phyloP scores from a whole-genome alignment of 2,113 vertebrate species.

The Microtus ochrogaster region DNA sequence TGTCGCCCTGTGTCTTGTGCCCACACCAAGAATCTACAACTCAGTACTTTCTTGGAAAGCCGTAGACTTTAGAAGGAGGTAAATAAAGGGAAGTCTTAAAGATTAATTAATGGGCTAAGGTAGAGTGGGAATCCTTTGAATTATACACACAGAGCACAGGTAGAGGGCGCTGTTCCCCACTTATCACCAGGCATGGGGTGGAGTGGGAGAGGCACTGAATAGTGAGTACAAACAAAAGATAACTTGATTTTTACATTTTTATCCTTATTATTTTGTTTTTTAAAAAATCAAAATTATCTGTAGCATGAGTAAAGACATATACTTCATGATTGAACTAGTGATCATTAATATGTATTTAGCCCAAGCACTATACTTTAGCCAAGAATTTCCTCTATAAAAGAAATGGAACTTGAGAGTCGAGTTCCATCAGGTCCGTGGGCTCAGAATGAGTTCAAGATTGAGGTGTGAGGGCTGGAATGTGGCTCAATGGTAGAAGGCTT shows the following conservation, averaged over 20 bases:
- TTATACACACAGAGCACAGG: not conserved
- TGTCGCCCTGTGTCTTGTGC: constrained; percentile 51
- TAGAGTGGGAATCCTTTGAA: not conserved
- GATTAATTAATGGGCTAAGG: too few relatives aligned
- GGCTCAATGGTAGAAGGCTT: not conserved
- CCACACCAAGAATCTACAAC: constrained; percentile 41
- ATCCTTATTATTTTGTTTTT: constrained; percentile 35
- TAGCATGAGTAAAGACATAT: constrained; percentile 46
- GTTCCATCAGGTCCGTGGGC: constrained; percentile 4
- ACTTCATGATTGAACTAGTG: constrained; percentile 35
- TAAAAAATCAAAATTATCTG: constrained; percentile 41
- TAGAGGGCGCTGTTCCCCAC: not conserved
- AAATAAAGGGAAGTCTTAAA: constrained; percentile 29
- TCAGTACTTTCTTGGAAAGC: constrained; percentile 47
- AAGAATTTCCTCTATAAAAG: constrained; percentile 5
- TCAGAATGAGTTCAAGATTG: constrained; percentile 18
- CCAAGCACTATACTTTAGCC: constrained; percentile 34
- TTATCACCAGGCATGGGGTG: not conserved
- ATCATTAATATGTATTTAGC: constrained; percentile 40
- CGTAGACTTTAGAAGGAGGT: constrained; percentile 43
- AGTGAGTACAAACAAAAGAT: constrained; percentile 16
- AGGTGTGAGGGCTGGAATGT: not conserved
- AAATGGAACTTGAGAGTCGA: not conserved
- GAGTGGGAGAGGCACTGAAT: not conserved
- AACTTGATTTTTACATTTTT: not conserved